Evolutionary conservation across 2,113 vertebrate genomes (phyloP).

Genomic region (Otus sunia): DNA sequence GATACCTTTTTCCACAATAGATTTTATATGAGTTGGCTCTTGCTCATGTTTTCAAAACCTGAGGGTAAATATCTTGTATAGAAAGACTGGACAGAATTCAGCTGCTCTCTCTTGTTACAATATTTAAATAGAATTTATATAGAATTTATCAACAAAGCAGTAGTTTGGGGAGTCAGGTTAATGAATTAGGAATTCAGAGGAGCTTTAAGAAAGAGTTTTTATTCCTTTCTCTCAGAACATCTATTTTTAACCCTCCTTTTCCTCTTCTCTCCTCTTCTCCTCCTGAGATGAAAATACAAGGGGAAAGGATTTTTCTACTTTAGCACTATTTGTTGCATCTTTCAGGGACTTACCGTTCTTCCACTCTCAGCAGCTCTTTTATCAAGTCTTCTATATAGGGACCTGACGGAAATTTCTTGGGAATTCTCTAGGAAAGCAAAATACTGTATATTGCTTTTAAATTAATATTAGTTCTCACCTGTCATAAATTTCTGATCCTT

Average conservation of each 20-base stretch:
- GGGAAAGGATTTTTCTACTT: not conserved
- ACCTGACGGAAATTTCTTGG: not conserved
- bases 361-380: not conserved
- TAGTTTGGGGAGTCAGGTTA: not conserved
- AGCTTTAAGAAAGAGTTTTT: not conserved
- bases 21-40: not conserved
- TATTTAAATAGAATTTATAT: not conserved
- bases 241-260: not conserved
- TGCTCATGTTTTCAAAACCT: not conserved
- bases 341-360: not conserved
- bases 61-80: not conserved
- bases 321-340: not conserved
- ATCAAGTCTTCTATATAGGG: not conserved
- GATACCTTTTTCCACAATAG: not conserved
- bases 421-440: not conserved
- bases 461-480: constrained; percentile 73
- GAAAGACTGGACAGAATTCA: not conserved
- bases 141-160: not conserved
- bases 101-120: not conserved
- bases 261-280: not conserved
- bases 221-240: not conserved
- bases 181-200: not conserved
- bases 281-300: not conserved
- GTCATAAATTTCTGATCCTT: constrained; percentile 94
- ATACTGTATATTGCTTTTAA: not conserved